phyloP scores from a whole-genome alignment of 1,140 invertebrate species.

The Temnothorax longispinosus region DNA sequence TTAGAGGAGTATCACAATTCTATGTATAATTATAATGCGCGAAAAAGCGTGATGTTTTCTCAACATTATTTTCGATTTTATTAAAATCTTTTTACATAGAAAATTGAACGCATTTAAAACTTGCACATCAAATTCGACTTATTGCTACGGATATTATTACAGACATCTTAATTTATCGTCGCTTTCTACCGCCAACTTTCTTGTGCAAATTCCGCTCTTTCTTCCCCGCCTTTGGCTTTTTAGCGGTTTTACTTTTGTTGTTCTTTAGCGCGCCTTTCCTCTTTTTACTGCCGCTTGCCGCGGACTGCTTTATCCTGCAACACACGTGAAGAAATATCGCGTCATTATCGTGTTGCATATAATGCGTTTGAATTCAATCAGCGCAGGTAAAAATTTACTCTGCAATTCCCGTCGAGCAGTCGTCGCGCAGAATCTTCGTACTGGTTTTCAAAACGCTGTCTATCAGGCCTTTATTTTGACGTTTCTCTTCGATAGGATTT shows the following conservation, averaged over 20 bases:
- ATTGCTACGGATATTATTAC: background rate
- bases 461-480: conserved; percentile 71
- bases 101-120: background rate
- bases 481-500: conserved; percentile 76
- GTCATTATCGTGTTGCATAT: background rate
- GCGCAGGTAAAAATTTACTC: conserved; percentile 54
- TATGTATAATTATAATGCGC: background rate
- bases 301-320: conserved; percentile 45
- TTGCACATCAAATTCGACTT: conserved; percentile 1
- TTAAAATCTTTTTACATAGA: background rate
- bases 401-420: conserved; percentile 45
- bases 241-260: conserved; percentile 84
- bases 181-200: conserved; percentile 87
- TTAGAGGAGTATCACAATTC: background rate
- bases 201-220: conserved; percentile 88
- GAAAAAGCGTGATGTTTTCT: background rate
- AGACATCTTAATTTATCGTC: conserved; percentile 83
- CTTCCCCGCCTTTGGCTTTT: conserved; percentile 88
- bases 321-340: background rate
- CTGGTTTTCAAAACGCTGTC: conserved; percentile 71
- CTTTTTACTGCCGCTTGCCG: conserved; percentile 81
- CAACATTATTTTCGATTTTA: background rate
- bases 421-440: conserved; percentile 61
- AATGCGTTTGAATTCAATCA: conserved; percentile 9
- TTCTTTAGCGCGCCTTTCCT: conserved; percentile 81